A percentile compares a stretch with the other conserved stretches of the same genome.
Conservation (phyloP, 2,888 invertebrate genomes). For the Orthonevra nobilis region DNA sequence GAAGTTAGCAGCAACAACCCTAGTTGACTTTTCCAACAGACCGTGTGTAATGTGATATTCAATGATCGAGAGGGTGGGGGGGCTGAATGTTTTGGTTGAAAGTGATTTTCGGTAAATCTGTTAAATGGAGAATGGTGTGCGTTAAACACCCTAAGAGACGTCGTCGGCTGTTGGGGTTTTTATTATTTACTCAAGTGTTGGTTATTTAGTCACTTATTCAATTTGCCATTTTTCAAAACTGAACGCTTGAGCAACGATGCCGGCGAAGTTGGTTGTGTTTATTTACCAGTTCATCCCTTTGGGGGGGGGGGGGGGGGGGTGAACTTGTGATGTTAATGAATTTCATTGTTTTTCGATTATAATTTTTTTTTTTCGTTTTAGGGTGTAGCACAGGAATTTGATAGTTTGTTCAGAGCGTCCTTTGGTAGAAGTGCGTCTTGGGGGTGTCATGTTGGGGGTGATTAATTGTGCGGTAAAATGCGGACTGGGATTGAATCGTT, state of each 20-base stretch:
- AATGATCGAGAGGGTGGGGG: slow-evolving; percentile 17
- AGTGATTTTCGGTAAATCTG: slow-evolving; percentile 70
- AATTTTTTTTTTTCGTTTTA: no score
- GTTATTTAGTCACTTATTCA: slow-evolving; percentile 75
- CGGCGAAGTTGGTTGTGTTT: slow-evolving; percentile 29
- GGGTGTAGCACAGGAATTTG: slow-evolving; percentile 44
- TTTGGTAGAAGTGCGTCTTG: slow-evolving; percentile 3
- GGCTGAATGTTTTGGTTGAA: slow-evolving; percentile 65
- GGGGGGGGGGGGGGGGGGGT: slow-evolving; percentile 4
- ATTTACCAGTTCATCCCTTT: slow-evolving; percentile 55
- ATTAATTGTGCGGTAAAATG: slow-evolving; percentile 68
- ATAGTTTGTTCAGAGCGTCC: slow-evolving; percentile 52
- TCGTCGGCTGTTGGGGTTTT: slow-evolving; percentile 68
- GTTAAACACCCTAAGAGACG: slow-evolving; percentile 44
- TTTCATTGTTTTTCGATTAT: slow-evolving; percentile 69
- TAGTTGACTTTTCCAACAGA: slow-evolving; percentile 66
- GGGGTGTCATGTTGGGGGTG: slow-evolving; percentile 41
- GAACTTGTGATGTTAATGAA: slow-evolving; percentile 61
- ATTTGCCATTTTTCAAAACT: slow-evolving; percentile 80
- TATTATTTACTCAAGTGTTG: slow-evolving; percentile 72
- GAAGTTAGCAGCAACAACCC: slow-evolving; percentile 29
- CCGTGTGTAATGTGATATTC: slow-evolving; percentile 68
- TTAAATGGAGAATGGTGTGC: slow-evolving; percentile 49
- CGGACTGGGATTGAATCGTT: slow-evolving; percentile 38
- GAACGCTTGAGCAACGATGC: slow-evolving; percentile 47